Percentiles rank a stretch among this genome's conserved stretches.
Evolutionary conservation across 2,797 vertebrate genomes (phyloP).

Genomic region (Microtus californicus): DNA sequence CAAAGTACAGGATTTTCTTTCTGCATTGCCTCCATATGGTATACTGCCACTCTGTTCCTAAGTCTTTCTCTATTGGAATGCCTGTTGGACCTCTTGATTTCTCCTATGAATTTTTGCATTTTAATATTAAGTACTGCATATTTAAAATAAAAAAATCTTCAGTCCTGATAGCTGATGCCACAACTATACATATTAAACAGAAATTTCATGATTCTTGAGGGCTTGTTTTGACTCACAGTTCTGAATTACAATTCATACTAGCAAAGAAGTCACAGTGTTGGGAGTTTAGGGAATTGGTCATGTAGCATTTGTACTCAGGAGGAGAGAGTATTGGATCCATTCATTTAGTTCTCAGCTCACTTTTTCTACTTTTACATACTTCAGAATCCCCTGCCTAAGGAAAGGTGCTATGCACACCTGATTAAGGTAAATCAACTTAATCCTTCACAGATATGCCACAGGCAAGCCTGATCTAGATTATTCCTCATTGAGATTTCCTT

Average conservation of each 20-base stretch:
- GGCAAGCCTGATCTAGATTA: background rate
- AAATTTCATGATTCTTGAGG: background rate
- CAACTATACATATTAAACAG: background rate
- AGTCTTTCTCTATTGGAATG: background rate
- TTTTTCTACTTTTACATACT: background rate
- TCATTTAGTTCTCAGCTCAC: background rate
- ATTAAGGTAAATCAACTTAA: background rate
- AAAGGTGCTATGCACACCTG: background rate
- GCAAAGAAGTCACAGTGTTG: background rate
- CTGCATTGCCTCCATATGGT: background rate
- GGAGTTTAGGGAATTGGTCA: background rate
- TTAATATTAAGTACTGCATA: background rate
- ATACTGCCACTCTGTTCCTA: background rate
- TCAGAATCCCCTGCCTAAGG: background rate
- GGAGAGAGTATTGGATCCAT: background rate
- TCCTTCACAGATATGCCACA: background rate
- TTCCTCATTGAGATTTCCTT: background rate
- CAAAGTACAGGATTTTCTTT: background rate
- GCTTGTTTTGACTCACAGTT: background rate
- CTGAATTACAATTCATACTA: background rate
- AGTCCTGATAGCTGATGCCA: background rate
- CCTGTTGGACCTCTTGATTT: background rate
- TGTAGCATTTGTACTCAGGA: background rate
- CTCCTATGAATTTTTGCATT: background rate
- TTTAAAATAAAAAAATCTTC: conserved; percentile 9